Evolutionary conservation across 2,113 vertebrate genomes (phyloP).

Genomic region (Eubucco bourcierii): DNA sequence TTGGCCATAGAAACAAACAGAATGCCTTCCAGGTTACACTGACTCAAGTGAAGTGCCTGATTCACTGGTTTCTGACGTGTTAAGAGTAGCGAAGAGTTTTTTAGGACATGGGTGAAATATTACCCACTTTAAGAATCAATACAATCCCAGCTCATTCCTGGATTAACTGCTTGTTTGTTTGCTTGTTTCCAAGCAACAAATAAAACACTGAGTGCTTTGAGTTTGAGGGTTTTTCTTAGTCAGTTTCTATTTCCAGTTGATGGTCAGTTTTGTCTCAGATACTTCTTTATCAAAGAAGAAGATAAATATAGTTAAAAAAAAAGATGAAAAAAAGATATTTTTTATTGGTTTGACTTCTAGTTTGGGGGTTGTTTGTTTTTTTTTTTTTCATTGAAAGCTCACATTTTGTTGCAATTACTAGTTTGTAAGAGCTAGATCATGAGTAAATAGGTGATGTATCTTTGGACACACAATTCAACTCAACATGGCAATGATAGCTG

Average conservation of each 20-base stretch:
- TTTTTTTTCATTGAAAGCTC: neutral
- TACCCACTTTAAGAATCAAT: neutral
- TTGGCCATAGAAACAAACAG: neutral
- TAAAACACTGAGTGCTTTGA: neutral
- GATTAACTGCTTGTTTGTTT: neutral
- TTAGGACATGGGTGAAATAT: neutral
- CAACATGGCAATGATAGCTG: neutral
- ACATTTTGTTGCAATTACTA: neutral
- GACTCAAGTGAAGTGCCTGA: fast-evolving
- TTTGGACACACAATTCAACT: neutral
- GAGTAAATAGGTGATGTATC: neutral
- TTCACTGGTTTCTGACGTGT: neutral
- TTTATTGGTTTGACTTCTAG: neutral
- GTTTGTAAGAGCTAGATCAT: neutral
- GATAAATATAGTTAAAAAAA: neutral
- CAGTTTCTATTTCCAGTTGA: neutral
- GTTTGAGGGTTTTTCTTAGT: neutral
- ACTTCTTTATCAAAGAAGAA: neutral
- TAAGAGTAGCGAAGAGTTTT: neutral
- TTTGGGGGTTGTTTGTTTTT: too few relatives aligned
- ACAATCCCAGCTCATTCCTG: neutral
- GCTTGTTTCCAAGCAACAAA: neutral
- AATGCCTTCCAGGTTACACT: neutral
- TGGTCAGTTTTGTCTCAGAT: neutral
- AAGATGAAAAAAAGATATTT: too few relatives aligned